Percentiles rank a stretch among this genome's conserved stretches.
phyloP scores from a whole-genome alignment of 2,113 vertebrate species.

The Oreochromis tanganicae region DNA sequence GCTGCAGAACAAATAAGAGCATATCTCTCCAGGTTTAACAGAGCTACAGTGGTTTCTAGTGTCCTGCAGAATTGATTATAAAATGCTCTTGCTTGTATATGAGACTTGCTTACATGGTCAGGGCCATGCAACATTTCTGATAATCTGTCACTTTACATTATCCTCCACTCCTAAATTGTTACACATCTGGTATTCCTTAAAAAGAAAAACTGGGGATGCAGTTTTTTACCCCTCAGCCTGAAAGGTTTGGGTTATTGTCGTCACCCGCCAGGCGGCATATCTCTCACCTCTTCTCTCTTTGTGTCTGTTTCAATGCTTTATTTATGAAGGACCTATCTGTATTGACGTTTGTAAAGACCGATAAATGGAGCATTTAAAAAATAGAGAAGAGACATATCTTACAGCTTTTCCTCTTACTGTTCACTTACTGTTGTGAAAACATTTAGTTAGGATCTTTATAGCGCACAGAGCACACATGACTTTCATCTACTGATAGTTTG shows the following conservation, averaged over 20 bases:
- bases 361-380: not conserved
- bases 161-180: not conserved
- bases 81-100: not conserved
- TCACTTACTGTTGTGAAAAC: not conserved
- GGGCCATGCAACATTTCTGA: not conserved
- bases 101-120: not conserved
- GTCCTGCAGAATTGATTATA: not conserved
- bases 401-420: not conserved
- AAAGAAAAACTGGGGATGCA: not conserved
- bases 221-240: not conserved
- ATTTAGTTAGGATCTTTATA: not conserved
- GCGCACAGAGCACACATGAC: not conserved
- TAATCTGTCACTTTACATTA: not conserved
- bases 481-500: not conserved
- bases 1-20: not conserved
- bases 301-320: not conserved
- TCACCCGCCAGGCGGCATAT: rapidly evolving
- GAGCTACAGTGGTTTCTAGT: not conserved
- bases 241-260: not conserved
- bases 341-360: not conserved
- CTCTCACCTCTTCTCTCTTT: not conserved
- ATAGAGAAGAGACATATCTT: not conserved
- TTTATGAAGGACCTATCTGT: not conserved
- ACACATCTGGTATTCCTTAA: not conserved
- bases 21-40: not conserved